These are phyloP conservation scores for Sus cebifrons DNA, from an alignment of 2,797 vertebrate genomes.

Conservation along the genomic window DNA sequence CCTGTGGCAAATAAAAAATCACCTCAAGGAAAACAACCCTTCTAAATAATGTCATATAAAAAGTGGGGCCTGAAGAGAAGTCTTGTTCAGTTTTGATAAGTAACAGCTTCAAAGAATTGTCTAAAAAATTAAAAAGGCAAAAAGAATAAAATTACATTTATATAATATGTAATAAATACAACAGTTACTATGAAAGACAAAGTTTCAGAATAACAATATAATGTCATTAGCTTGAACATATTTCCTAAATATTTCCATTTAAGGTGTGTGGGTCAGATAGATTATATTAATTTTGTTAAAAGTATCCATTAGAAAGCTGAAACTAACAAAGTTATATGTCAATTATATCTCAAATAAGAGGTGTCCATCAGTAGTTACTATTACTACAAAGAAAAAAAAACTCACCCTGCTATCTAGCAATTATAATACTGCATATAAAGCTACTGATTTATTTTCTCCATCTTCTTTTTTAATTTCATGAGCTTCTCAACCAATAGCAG, in stretches of 20 bases:
- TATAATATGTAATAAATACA: neutral
- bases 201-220: slow-evolving; percentile 59
- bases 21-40: neutral
- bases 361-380: neutral
- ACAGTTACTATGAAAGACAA: slow-evolving; percentile 25
- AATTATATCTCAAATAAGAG: neutral
- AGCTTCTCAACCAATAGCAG: neutral
- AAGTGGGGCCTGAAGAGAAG: neutral
- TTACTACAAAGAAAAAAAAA: neutral
- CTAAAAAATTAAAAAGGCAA: neutral
- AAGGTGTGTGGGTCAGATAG: neutral
- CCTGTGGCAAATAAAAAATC: neutral
- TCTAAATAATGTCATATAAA: neutral
- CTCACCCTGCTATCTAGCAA: neutral
- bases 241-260: slow-evolving; percentile 44
- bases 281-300: slow-evolving; percentile 33
- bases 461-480: neutral
- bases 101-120: slow-evolving; percentile 19
- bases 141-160: slow-evolving; percentile 49
- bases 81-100: neutral
- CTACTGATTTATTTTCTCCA: neutral
- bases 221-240: neutral
- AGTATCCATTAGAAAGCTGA: neutral
- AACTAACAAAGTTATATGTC: neutral
- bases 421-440: neutral